Base-by-base conservation (phyloP, 2,113 vertebrate genomes). In the Oryzias melastigma region DNA sequence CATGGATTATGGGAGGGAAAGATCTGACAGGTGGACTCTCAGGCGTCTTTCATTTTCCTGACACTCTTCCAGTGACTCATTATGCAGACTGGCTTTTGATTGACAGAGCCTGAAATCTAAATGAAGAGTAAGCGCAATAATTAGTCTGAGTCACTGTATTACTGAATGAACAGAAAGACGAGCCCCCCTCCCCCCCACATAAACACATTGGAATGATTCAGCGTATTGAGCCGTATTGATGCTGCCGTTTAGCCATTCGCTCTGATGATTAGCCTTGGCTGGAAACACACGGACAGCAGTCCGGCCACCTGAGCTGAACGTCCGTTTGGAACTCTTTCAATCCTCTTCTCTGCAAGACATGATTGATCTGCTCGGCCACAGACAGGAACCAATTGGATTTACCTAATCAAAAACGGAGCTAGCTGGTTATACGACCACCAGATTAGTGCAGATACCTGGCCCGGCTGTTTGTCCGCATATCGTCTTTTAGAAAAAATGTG, bases 231-330 rank as follows among this genome's bases (percentile, higher is more conserved):
- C 58, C 10, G 42, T 40, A 35, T 7, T 7, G 29, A 52, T n/a
- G 51, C 62, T 72, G 78, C 80, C 75, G 77, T 65, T 70, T 58
- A 67, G 62, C 79, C 65, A 78, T 71, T 86, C 63, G 44, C 58
- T 41, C 52, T 81, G 75, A 83, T 85, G 69, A 74, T 76, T 58
- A 69, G 57, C 70, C 0, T 5, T 12, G 19, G 54, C 29, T 0
- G 4, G 49, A 58, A 35, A 5, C 58, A 58, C 60, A 1, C 8
- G 18, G 48, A 55, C 16, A 67, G 1, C 45, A 7, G 62, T 52
- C 71, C 17, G 48, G 58, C 69, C 78, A 66, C 64, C 68, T 65
- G 41, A 73, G 66, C 66, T 54, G 66, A 72, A 45, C 56, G 69
- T 65, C 65, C 68, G 45, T 68, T 63, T 75, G 70, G 78, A 83